Evolutionary conservation across 2,113 vertebrate species (phyloP).

Genomic region (Paralichthys olivaceus): DNA sequence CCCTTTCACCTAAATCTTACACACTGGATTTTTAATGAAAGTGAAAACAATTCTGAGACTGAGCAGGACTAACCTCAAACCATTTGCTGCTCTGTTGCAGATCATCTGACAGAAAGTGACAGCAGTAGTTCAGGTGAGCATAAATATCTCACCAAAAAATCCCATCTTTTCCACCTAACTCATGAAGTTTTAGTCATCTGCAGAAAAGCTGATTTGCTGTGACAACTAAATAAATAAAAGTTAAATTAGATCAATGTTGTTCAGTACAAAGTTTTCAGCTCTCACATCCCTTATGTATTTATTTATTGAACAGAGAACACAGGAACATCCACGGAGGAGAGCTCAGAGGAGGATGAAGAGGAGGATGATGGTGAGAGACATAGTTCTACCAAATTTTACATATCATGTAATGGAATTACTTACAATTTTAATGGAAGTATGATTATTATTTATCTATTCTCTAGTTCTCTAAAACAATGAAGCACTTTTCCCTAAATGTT

Average conservation of each 20-base stretch:
- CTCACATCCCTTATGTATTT: neutral
- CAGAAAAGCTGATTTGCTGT: neutral
- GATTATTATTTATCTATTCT: neutral
- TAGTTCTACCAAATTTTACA: neutral
- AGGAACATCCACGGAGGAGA: slow-evolving; percentile 74
- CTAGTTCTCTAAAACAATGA: neutral
- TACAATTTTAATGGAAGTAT: neutral
- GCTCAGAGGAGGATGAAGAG: slow-evolving; percentile 73
- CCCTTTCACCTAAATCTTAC: too few relatives aligned
- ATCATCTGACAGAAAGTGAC: slow-evolving; percentile 64
- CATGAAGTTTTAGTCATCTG: neutral
- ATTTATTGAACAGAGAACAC: slow-evolving; percentile 57
- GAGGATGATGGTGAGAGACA: slow-evolving; percentile 70
- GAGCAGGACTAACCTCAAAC: neutral
- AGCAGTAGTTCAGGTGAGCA: slow-evolving; percentile 74
- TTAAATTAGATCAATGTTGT: too few relatives aligned
- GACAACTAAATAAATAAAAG: neutral
- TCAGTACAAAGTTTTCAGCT: neutral
- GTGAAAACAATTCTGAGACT: too few relatives aligned
- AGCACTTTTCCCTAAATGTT: neutral
- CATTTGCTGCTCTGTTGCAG: slow-evolving; percentile 62
- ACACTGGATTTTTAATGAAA: too few relatives aligned
- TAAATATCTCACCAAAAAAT: neutral
- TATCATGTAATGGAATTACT: neutral
- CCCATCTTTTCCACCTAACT: neutral